Evolutionary conservation across 2,888 invertebrate genomes (phyloP).

Genomic region (Agriopis marginaria): DNA sequence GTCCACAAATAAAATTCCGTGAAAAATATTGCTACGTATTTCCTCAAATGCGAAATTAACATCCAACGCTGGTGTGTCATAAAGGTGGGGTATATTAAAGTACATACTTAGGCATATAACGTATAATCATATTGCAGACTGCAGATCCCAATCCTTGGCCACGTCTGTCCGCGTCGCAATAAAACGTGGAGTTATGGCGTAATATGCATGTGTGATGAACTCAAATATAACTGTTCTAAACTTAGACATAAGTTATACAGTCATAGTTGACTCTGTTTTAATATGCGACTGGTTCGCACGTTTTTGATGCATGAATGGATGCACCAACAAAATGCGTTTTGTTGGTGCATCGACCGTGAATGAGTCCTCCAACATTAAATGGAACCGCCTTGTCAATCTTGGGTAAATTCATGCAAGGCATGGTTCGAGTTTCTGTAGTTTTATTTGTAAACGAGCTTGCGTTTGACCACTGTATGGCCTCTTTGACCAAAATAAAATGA

Average conservation of each 20-base stretch:
- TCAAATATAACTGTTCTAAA: slow-evolving; percentile 66
- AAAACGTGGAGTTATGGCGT: slow-evolving; percentile 78
- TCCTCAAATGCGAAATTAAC: slow-evolving; percentile 63
- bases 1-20: slow-evolving; percentile 33
- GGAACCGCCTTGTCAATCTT: too few relatives aligned
- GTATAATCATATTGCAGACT: slow-evolving; percentile 64
- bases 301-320: not conserved
- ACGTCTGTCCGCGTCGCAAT: slow-evolving; percentile 78
- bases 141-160: slow-evolving; percentile 67
- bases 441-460: too few relatives aligned
- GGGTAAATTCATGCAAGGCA: too few relatives aligned
- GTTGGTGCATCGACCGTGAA: not conserved
- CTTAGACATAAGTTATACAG: slow-evolving; percentile 55
- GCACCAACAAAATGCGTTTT: not conserved
- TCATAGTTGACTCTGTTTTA: slow-evolving; percentile 27
- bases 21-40: slow-evolving; percentile 48
- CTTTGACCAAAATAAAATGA: too few relatives aligned
- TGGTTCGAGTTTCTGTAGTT: too few relatives aligned
- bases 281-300: slow-evolving; percentile 1
- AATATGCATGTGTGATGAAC: slow-evolving; percentile 81
- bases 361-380: not conserved
- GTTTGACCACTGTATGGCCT: too few relatives aligned
- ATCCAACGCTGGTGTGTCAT: slow-evolving; percentile 61
- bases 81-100: slow-evolving; percentile 74
- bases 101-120: slow-evolving; percentile 65